Evolutionary conservation across 2,888 invertebrate species (phyloP), one percentile per base, ranked within the genome.

Genomic region (Agrotis segetum): DNA sequence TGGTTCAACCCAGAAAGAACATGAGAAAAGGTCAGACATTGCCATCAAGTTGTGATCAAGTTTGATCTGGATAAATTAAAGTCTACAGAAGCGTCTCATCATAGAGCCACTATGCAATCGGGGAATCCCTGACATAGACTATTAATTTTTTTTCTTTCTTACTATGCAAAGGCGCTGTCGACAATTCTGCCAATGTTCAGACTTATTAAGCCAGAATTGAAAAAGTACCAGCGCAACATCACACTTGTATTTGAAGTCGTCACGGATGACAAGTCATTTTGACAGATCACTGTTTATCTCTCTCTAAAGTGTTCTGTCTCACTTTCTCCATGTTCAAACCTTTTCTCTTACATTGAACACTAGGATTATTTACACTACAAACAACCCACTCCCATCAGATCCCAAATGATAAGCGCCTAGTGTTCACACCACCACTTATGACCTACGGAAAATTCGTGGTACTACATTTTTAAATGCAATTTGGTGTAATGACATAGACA

Each of bases 311-410:
- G 5, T 17, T 46, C 24, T 44, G 0, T 44, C 21, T 68, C n/a
- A 7, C 47, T 67, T 58, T 1, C 11, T 59, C 24, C 3, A 21
- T 46, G 29, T 29, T 11, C 1, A 24, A 19, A 34, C 17, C 16
- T 40, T 69, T 61, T 56, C 21, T 56, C 9, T 52, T 29, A 40
- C 14, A 69, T 50, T 47, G 19, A 76, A 70, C 40, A 74, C 29
- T 49, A 46, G 14, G 16, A 19, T 67, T 69, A 69, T 77, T 46
- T 76, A 74, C 60, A 77, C 19, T 34, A 61, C 1, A 77, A 47
- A 47, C 2, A 59, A 58, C 16, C 4, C 9, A 21, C 4, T 13
- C 49, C n/a, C 1, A 40, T 34, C 19, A 11, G n/a, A 52, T 7
- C 13, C 55, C 11, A n/a, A 46, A 13, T n/a, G 17, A 16, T 3